phyloP scores from a whole-genome alignment of 2,888 invertebrate species.

The Junonia oenone region DNA sequence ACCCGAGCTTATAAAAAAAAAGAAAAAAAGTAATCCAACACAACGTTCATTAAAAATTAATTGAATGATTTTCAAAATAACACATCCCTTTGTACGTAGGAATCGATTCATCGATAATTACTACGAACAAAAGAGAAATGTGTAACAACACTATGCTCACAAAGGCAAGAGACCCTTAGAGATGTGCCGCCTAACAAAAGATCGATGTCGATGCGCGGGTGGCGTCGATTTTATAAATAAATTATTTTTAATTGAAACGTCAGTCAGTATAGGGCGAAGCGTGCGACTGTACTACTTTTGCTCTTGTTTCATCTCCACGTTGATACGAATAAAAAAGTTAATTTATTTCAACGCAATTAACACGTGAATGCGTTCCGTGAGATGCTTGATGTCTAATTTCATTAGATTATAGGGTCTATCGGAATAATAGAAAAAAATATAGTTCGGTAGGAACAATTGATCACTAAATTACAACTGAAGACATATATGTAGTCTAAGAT shows the following conservation, averaged over 20 bases:
- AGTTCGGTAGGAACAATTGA: not conserved
- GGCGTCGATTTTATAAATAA: constrained; percentile 40
- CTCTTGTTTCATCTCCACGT: constrained; percentile 17
- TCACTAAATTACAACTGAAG: not conserved
- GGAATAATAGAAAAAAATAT: not conserved
- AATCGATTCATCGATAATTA: constrained; percentile 38
- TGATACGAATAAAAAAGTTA: constrained; percentile 4
- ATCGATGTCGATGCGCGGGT: constrained; percentile 38
- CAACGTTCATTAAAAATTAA: constrained; percentile 37
- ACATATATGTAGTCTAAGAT: no score
- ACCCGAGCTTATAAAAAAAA: constrained; percentile 4
- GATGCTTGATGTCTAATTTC: constrained; percentile 5
- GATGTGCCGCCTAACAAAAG: constrained; percentile 40
- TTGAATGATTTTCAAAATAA: constrained; percentile 37
- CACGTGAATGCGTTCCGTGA: constrained; percentile 3
- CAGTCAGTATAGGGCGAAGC: constrained; percentile 35
- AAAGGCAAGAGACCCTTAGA: constrained; percentile 29
- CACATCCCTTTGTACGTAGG: constrained; percentile 26
- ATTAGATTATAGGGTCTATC: constrained; percentile 8
- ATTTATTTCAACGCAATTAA: constrained; percentile 15
- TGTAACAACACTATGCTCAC: constrained; percentile 36
- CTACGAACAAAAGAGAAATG: constrained; percentile 36
- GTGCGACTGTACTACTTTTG: constrained; percentile 21
- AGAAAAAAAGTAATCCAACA: constrained; percentile 28
- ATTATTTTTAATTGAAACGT: constrained; percentile 45